Evolutionary conservation across 2,797 vertebrate species (phyloP), one percentile per base, ranked within the genome.

Genomic region (Enteromius afrohamiltoni): DNA sequence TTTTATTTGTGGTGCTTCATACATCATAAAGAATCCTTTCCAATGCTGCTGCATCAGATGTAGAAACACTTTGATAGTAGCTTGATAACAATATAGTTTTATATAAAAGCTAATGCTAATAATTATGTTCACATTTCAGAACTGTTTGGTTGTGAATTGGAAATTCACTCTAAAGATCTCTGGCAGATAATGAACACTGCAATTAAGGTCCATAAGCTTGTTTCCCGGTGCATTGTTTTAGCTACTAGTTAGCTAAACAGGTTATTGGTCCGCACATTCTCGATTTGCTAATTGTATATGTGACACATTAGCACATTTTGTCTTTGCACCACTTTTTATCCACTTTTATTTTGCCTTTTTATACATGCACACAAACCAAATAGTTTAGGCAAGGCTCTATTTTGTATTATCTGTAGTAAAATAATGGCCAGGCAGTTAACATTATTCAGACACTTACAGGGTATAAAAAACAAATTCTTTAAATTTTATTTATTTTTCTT

Each of bases 251-350:
- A 23, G 26, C 14, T 11, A 11, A 23, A 14, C 23, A 60, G 53
- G 1, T 26, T 26, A 74, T 45, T 60, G 23, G 6, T 42, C 8
- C 3, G 0, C 47, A 49, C 34, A n/a, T 16, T 23, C 17, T 53
- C 0, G 11, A 11, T 51, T 51, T 16, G 7, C 51, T 67, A 4
- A 16, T 26, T 75, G 23, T 47, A 1, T 2, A 68, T 70, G 11
- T 78, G 62, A 2, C 45, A 69, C 26, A 34, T 62, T 42, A 62
- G 17, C 23, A 21, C 65, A 75, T 29, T 62, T 7, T 23, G 23
- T 31, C 4, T 69, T 60, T 19, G 58, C 82, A 70, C 82, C 82
- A 77, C 82, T 78, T 70, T 83, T 77, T 83, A 83, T 83, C 75
- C 82, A 77, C 82, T 78, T 68, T 45, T 45, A 10, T 4, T 34